Conservation (phyloP, 1,140 invertebrate species). For the Leucophenga varia region DNA sequence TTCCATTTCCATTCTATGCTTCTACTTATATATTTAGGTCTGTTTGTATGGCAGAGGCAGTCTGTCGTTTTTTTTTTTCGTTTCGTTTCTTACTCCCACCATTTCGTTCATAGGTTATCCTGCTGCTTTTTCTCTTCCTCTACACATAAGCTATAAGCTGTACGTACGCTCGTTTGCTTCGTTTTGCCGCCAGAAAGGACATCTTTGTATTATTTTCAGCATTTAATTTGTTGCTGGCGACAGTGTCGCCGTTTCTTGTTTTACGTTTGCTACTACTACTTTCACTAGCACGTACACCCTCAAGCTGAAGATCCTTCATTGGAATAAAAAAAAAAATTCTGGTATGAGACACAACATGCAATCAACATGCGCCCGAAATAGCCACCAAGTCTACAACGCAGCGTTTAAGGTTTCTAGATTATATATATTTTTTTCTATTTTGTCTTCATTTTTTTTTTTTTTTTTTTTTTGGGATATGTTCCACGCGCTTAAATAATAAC, state of each 20-base stretch:
- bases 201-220: constrained; percentile 54
- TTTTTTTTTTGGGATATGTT: too few species aligned
- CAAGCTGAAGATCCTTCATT: too few species aligned
- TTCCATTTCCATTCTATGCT: too few species aligned
- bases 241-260: constrained; percentile 23
- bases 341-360: too few species aligned
- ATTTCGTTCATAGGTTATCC: too few species aligned
- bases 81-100: too few species aligned
- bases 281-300: constrained; percentile 36
- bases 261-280: constrained; percentile 33
- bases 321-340: constrained; percentile 40
- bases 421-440: constrained; percentile 4
- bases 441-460: too few species aligned
- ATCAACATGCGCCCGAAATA: too few species aligned
- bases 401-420: neutral
- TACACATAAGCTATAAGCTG: too few species aligned
- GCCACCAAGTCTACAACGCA: too few species aligned
- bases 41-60: neutral
- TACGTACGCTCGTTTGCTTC: constrained; percentile 41
- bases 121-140: too few species aligned
- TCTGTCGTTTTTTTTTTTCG: constrained; percentile 19
- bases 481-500: constrained; percentile 41
- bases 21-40: neutral
- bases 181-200: constrained; percentile 41
- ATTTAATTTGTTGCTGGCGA: constrained; percentile 52